Percentiles rank a stretch among this genome's conserved stretches.
Conservation (phyloP, 2,797 vertebrate genomes). For the Liasis olivaceus region DNA sequence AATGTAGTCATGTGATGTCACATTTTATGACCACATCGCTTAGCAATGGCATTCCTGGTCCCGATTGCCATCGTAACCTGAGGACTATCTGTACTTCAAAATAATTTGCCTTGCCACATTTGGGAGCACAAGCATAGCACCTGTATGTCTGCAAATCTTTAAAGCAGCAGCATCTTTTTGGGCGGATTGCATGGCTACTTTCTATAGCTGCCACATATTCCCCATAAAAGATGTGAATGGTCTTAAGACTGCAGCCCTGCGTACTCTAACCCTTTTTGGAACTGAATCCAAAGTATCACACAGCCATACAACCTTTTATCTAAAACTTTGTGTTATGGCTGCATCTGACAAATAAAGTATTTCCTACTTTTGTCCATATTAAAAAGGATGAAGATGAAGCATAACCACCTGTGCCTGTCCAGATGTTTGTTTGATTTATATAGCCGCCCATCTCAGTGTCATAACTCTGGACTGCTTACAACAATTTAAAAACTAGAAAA, state of each 20-base stretch:
- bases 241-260: background rate
- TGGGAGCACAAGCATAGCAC: background rate
- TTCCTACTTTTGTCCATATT: background rate
- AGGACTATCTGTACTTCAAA: background rate
- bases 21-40: background rate
- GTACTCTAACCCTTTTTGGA: background rate
- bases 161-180: background rate
- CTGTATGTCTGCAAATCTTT: background rate
- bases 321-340: conserved; percentile 39
- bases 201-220: background rate
- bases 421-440: background rate
- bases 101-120: background rate
- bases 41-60: background rate
- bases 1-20: background rate
- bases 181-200: background rate
- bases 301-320: background rate
- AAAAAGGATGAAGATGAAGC: background rate
- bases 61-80: background rate
- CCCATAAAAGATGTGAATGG: background rate
- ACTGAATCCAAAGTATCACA: background rate
- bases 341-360: background rate
- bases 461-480: background rate
- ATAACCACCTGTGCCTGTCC: background rate
- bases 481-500: background rate
- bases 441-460: too few relatives aligned